Evolutionary conservation across 2,888 invertebrate species (phyloP), one percentile per base, ranked within the genome.

Genomic region (Nebria salina): DNA sequence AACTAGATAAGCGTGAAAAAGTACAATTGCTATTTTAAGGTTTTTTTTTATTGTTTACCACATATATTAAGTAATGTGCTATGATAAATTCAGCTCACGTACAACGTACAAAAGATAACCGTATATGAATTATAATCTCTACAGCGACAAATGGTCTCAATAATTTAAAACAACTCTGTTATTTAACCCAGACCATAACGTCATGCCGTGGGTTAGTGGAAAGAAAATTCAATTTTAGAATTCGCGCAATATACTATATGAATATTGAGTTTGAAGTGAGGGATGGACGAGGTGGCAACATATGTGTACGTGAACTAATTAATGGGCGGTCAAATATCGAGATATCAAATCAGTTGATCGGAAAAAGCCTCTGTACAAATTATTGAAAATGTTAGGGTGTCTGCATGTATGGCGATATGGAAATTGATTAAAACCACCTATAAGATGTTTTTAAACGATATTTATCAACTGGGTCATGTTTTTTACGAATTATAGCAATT

Each of bases 261-360:
- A 1, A 54, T 54, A 13, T 54, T 2, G 54, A 8, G 54, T 54
- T 11, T 34, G 34, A 34, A 9, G 13, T 26, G 3, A 25, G 70
- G 70, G 25, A 1, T 66, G 66, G 66, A n/a, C 13, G 34, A 8
- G 54, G 8, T 3, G 8, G 1, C 6, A 54, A 13, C 13, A 54
- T 54, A 1, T 7, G 2, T 13, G 9, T 66, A 13, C 25, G 25
- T 34, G 15, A 1, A 25, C 6, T 70, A 70, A 70, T 70, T 20
- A 70, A 70, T 25, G 7, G 70, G 20, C 4, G 70, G 70, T 70
- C 70, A 70, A 70, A 34, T 25, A 26, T 26, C 70, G 20, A 5
- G 9, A 20, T 70, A 70, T 70, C 70, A 70, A 20, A 70, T 70
- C 70, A 68, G 68, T 3, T 13, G 68, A 34, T 13, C 68, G 68